Evolutionary conservation across 1,140 invertebrate genomes (phyloP).

Genomic region (Platorchestia sp.): DNA sequence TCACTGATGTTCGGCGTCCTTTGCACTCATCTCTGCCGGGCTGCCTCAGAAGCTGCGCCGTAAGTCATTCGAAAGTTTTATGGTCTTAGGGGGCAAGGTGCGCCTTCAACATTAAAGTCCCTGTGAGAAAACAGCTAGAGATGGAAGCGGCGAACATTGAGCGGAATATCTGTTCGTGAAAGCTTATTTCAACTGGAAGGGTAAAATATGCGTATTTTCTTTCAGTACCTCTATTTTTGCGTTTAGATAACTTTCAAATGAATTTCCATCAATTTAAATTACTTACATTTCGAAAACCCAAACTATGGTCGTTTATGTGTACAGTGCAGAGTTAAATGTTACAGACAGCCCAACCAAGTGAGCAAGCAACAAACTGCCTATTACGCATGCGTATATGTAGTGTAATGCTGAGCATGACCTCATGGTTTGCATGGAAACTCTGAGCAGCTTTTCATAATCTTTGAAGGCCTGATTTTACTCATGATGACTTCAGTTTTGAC

Average conservation of each 20-base stretch:
- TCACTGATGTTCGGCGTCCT: conserved; percentile 1
- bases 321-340: no score
- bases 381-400: background rate
- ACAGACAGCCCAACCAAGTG: no score
- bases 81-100: background rate
- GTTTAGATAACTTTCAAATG: no score
- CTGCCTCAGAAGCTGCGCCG: background rate
- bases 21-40: background rate
- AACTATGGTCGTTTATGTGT: no score
- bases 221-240: no score
- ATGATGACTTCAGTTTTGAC: background rate
- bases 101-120: background rate
- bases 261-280: no score
- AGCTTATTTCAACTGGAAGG: no score
- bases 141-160: background rate
- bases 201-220: no score
- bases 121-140: background rate
- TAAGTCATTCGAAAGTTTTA: background rate
- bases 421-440: background rate
- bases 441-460: background rate
- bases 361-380: background rate
- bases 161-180: no score
- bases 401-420: background rate
- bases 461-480: background rate
- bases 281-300: no score